phyloP scores from a whole-genome alignment of 1,140 invertebrate species.

The Leptoteleia sp. region DNA sequence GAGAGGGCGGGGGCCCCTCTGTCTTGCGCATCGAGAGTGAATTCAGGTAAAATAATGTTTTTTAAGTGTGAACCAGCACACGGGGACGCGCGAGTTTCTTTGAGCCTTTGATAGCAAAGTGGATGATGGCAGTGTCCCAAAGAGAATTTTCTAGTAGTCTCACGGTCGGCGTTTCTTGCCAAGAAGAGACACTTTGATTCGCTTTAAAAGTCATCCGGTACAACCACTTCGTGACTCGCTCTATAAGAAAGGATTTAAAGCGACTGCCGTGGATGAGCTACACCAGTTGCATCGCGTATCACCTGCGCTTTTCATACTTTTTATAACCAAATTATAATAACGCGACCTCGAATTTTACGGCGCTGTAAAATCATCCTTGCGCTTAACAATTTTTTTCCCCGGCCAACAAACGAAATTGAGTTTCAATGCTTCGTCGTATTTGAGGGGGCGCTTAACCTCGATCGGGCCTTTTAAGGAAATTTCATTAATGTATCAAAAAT shows the following conservation, averaged over 20 bases:
- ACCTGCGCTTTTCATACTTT: too few species aligned
- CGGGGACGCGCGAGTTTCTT: slow-evolving; percentile 63
- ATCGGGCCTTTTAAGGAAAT: too few species aligned
- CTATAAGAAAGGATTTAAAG: slow-evolving; percentile 72
- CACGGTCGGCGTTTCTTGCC: slow-evolving; percentile 71
- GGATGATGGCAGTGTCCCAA: slow-evolving; percentile 76
- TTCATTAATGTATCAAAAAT: too few species aligned
- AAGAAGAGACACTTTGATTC: slow-evolving; percentile 77
- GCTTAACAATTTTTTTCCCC: too few species aligned
- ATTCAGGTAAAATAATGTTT: slow-evolving; percentile 65
- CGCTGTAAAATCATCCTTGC: too few species aligned
- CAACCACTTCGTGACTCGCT: slow-evolving; percentile 63
- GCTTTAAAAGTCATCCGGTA: slow-evolving; percentile 74
- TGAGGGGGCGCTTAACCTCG: too few species aligned
- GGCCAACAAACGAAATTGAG: too few species aligned
- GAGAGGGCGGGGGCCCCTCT: slow-evolving; percentile 26
- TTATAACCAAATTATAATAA: too few species aligned
- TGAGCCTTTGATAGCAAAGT: slow-evolving; percentile 68
- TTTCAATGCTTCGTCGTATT: too few species aligned
- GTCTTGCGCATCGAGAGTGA: slow-evolving; percentile 32
- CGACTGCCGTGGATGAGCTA: too few species aligned
- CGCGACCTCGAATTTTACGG: too few species aligned
- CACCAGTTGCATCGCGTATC: too few species aligned
- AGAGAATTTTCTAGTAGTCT: slow-evolving; percentile 79
- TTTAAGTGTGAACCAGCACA: slow-evolving; percentile 65